These are phyloP conservation scores for Teleogryllus oceanicus DNA, from an alignment of 2,888 invertebrate genomes.

Conservation along the genomic window DNA sequence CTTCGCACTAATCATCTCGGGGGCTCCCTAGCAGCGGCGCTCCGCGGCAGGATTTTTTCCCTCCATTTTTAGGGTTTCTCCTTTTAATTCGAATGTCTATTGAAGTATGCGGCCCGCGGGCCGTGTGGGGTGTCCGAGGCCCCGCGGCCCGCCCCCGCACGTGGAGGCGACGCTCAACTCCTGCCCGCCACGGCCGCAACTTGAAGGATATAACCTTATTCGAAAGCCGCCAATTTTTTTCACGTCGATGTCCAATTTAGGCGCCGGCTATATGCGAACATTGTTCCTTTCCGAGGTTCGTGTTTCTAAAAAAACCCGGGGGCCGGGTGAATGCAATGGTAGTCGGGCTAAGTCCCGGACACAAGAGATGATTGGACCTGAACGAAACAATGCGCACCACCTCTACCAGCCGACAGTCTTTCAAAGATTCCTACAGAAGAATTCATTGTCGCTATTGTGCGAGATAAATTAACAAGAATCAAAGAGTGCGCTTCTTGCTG, in stretches of 20 bases:
- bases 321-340: not conserved
- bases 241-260: not conserved
- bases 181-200: not conserved
- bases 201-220: not conserved
- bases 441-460: slow-evolving; percentile 18
- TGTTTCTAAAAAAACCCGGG: not conserved
- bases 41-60: too few relatives aligned
- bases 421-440: slow-evolving; percentile 18
- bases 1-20: not conserved
- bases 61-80: too few relatives aligned
- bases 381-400: slow-evolving; percentile 18
- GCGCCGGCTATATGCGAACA: not conserved
- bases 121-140: too few relatives aligned
- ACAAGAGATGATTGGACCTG: slow-evolving; percentile 18
- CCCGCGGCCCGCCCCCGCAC: too few relatives aligned
- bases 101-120: too few relatives aligned
- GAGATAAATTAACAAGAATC: slow-evolving; percentile 18
- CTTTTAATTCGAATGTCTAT: too few relatives aligned
- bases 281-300: not conserved
- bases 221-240: not conserved
- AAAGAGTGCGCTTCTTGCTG: not conserved
- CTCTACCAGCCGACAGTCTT: slow-evolving; percentile 6
- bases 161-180: too few relatives aligned
- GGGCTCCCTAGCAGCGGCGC: not conserved
- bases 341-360: not conserved